These are phyloP conservation scores for Ciona savignyi DNA, from an alignment of 23 tunicate species.

Conservation along the genomic window DNA sequence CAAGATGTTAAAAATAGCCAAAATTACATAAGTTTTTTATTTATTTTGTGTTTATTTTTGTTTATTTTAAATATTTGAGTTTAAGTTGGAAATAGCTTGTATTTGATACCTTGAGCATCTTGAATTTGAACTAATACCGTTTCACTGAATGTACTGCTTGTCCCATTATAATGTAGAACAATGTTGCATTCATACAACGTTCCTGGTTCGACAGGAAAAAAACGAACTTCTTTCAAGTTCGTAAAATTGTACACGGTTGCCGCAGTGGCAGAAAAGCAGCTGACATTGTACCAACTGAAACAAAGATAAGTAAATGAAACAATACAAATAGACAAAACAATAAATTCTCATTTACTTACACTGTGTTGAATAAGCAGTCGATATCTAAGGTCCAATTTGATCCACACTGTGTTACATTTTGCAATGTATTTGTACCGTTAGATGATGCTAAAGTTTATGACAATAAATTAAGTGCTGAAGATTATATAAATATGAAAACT, in stretches of 20 bases:
- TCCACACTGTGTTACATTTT: not conserved
- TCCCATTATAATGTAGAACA: not conserved
- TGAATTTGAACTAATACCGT: conserved; percentile 14
- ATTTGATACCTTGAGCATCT: conserved; percentile 16
- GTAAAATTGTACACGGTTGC: conserved; percentile 10
- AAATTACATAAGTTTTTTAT: no score
- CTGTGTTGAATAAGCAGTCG: not conserved
- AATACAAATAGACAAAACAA: no score
- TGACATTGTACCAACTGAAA: conserved; percentile 19
- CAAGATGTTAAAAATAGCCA: no score
- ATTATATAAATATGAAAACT: no score
- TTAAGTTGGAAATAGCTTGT: no score
- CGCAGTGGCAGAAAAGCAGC: conserved; percentile 8
- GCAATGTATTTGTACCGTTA: no score
- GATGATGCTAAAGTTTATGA: no score
- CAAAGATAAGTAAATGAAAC: not conserved
- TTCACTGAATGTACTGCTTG: not conserved
- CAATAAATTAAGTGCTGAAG: no score
- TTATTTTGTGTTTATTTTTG: no score
- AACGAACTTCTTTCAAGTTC: not conserved
- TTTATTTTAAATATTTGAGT: no score
- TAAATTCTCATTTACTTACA: no score
- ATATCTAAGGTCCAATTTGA: not conserved
- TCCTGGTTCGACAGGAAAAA: conserved; percentile 17
- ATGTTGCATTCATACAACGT: conserved; percentile 8